Evolutionary conservation across 2,888 invertebrate genomes (phyloP), one percentile per base, ranked within the genome.

Genomic region (Cerastis leucographa): DNA sequence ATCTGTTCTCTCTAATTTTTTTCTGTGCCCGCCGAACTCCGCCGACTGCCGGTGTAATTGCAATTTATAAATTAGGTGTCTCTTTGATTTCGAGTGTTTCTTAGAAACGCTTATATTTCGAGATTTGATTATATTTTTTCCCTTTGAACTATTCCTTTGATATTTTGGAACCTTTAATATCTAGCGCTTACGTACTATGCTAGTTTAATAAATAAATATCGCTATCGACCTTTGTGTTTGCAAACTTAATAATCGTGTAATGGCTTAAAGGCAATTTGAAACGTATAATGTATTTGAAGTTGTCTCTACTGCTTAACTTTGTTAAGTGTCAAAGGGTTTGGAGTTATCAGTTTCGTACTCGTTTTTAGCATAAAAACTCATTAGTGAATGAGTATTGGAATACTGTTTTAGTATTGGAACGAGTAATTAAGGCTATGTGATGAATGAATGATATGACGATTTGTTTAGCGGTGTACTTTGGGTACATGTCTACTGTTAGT

Each of bases 31-130:
- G 89, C 92, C 88, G 90, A 89, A 90, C 87, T 89, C 88, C 76
- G 64, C 88, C 88, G 92, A 91, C 94, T 94, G 91, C 92, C 93
- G 93, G 91, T 94, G 93, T 95, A 95, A 96, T 96, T 96, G 95
- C 95, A 94, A 95, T 96, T 96, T 95, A 94, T 91, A 94, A 95
- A 95, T 95, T 95, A 95, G 94, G 93, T 92, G 93, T 91, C 89
- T 92, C 93, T 95, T 95, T 95, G 94, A 95, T 94, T 90, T 92
- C 85, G 91, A 92, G 90, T 90, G 90, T 90, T 94, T 92, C 92
- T 92, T 90, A 91, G 92, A 93, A 93, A 90, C 89, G 90, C 89
- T 91, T 91, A 91, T 92, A 91, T 92, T 94, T 91, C 90, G 89
- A 91, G 90, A 92, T 91, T 92, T 93, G 89, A 93, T 94, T 93